Evolutionary conservation across 1,140 invertebrate genomes (phyloP), one percentile per base, ranked within the genome.

Genomic region (Trachymyrmex cornetzi): DNA sequence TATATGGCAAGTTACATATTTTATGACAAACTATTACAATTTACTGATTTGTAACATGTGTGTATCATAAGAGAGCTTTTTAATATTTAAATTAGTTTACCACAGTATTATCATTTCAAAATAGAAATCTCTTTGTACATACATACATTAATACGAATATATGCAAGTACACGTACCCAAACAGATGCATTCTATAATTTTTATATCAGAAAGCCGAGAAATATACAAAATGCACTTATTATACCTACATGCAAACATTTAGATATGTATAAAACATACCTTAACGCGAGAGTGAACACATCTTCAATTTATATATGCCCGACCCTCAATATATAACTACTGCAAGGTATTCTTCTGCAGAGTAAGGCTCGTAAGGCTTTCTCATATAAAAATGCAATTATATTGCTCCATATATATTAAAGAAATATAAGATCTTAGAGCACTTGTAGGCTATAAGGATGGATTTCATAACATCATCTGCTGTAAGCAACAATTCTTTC

Each of bases 381-480:
- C 89, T 91, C 64, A 91, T 72, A 91, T 90, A 91, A 91, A 91
- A 91, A 89, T 79, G 59, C 53, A 87, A 87, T 91, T 87, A 86
- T 77, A 87, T 61, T 90, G 69, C 77, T 90, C 64, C 79, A 85
- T 85, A 86, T 79, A 69, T 87, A 79, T 81, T 87, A 22, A 87
- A 87, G 72, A 87, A 91, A 89, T 77, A 75, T 71, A 87, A 77
- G 74, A 82, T 71, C 61, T 91, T 53, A 74, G 69, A 75, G 71
- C 82, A 89, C 71, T 90, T 66, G 38, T 50, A 86, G 90, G 85
- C 80, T 87, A 80, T 63, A 91, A 88, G 85, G 85, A 91, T 91
- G 88, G 87, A 91, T 90, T 77, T 71, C 57, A 64, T 77, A 64
- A 91, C 74, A 86, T 71, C n/a, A 38, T 74, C 24, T 67, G 63